Evolutionary conservation across 2,888 invertebrate species (phyloP).

Genomic region (Hydraecia micacea): DNA sequence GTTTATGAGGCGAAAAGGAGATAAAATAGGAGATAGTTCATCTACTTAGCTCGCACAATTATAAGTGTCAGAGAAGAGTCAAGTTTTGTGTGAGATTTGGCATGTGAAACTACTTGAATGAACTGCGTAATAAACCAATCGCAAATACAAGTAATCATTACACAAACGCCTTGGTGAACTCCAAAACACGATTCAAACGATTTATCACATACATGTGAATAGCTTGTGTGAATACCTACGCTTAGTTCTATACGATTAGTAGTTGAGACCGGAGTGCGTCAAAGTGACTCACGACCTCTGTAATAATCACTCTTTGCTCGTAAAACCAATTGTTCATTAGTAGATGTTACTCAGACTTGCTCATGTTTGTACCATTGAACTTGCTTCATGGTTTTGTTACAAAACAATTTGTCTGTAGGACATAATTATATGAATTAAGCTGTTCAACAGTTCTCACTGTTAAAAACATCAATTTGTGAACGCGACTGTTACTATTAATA

Average conservation of each 20-base stretch:
- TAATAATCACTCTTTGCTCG: slow-evolving; percentile 50
- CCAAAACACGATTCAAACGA: slow-evolving; percentile 31
- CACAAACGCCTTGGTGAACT: slow-evolving; percentile 31
- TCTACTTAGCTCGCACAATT: neutral
- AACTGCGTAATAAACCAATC: slow-evolving; percentile 18
- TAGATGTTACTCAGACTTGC: slow-evolving; percentile 47
- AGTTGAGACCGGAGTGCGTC: slow-evolving; percentile 52
- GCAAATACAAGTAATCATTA: slow-evolving; percentile 18
- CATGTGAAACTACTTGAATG: slow-evolving; percentile 14
- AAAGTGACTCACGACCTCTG: slow-evolving; percentile 57
- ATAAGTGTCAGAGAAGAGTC: no score
- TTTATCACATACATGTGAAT: slow-evolving; percentile 41
- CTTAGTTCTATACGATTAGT: slow-evolving; percentile 28
- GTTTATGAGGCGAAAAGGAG: neutral
- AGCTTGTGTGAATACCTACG: slow-evolving; percentile 7
- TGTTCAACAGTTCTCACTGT: neutral
- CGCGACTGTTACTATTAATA: neutral
- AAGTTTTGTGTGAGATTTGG: neutral
- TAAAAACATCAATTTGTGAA: slow-evolving; percentile 4
- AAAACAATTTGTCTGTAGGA: neutral
- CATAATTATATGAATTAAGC: neutral
- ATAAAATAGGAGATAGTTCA: neutral
- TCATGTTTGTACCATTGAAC: slow-evolving; percentile 39
- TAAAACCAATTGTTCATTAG: slow-evolving; percentile 65
- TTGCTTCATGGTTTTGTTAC: slow-evolving; percentile 17